Evolutionary conservation across 2,113 vertebrate genomes (phyloP).

Genomic region (Regulus satrapa): DNA sequence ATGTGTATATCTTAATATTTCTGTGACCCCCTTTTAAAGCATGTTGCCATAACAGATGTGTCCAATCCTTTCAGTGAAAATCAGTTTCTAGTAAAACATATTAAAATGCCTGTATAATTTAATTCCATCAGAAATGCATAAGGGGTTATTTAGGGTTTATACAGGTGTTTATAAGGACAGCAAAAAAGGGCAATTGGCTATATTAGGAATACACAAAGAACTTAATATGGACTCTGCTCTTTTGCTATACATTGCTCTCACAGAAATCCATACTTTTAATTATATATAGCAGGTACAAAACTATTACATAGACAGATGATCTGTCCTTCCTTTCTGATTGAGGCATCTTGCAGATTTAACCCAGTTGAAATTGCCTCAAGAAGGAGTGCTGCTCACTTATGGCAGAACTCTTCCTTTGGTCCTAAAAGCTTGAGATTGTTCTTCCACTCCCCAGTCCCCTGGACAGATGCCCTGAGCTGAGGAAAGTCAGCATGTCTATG

Average conservation of each 20-base stretch:
- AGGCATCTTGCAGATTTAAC: not conserved
- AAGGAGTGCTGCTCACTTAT: not conserved
- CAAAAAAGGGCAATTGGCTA: not conserved
- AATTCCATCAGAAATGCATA: not conserved
- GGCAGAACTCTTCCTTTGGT: not conserved
- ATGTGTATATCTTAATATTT: not conserved
- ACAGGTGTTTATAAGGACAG: not conserved
- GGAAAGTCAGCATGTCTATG: not conserved
- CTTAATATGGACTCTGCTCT: not conserved
- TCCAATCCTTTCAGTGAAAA: not conserved
- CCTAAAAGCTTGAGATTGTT: not conserved
- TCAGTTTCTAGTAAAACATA: not conserved
- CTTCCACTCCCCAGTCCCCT: not conserved
- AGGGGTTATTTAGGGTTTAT: not conserved
- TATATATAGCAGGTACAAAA: not conserved
- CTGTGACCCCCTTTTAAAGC: not conserved
- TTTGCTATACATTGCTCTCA: not conserved
- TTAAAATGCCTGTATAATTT: not conserved
- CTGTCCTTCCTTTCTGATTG: not conserved
- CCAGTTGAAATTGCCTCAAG: not conserved
- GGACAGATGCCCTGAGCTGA: not conserved
- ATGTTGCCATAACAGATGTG: not conserved
- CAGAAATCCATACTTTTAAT: not conserved
- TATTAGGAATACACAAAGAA: not conserved
- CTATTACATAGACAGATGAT: not conserved